Evolutionary conservation across 2,113 vertebrate species (phyloP).

Genomic region (Grantiella picta): DNA sequence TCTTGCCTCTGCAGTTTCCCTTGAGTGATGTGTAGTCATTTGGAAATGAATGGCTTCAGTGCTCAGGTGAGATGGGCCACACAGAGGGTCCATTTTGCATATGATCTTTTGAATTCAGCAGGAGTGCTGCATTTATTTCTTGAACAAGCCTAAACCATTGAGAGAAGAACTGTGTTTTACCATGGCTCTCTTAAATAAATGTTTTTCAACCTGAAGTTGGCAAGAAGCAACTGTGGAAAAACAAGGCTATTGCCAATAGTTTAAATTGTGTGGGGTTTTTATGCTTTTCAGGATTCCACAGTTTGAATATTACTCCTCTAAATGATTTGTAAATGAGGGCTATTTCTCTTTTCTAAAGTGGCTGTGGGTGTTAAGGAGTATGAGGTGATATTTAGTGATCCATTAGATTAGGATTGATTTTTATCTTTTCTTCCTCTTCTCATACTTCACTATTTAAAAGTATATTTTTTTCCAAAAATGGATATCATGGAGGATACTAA

Average conservation of each 20-base stretch:
- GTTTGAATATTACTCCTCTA: neutral
- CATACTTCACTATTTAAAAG: neutral
- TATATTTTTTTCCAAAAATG: neutral
- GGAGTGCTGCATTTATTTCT: neutral
- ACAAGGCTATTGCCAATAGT: neutral
- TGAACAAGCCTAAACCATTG: neutral
- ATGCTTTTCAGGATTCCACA: neutral
- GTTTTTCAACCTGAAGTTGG: conserved; percentile 4
- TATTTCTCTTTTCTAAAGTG: neutral
- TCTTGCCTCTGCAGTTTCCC: neutral
- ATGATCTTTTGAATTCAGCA: neutral
- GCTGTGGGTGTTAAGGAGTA: neutral
- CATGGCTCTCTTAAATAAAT: neutral
- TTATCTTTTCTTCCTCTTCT: neutral
- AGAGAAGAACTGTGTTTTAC: neutral
- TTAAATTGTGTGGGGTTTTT: conserved; percentile 4
- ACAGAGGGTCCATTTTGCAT: neutral
- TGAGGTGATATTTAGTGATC: neutral
- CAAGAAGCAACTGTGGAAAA: neutral
- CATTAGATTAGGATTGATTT: neutral
- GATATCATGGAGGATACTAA: neutral
- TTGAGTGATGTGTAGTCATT: neutral
- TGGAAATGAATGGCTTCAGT: neutral
- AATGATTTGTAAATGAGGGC: neutral
- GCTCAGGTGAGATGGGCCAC: neutral